Evolutionary conservation across 2,797 vertebrate genomes (phyloP), one percentile per base, ranked within the genome.

Genomic region (Karalla daura): DNA sequence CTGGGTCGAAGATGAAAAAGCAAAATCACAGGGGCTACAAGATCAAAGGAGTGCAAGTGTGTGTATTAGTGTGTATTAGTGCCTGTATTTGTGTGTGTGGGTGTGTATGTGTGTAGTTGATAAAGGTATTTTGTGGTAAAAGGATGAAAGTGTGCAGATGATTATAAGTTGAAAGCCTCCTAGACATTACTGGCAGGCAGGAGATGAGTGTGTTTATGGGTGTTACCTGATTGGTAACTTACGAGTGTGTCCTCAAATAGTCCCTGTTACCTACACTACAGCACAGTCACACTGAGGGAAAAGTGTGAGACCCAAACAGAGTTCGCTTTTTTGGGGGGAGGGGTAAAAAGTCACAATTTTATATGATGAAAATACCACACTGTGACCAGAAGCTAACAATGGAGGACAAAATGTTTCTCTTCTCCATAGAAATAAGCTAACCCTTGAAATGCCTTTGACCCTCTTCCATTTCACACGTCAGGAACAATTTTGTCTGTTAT

Each of bases 1-100:
- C 24, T 85, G 71, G 86, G 84, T 86, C 85, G 86, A 76, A 77
- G 81, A 83, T 80, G 74, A 79, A 83, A 75, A 70, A 74, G 74
- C 53, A 65, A 39, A 87, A 69, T 74, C 54, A 69, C 47, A 4
- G n/a, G 61, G 63, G 63, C 64, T 65, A 63, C 27, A 32, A 79
- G 74, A 85, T 79, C 65, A 80, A 76, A 86, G 65, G 45, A 65
- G 70, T 55, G 50, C 6, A 20, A 36, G 58, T 58, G 45, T 60
- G 59, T 71, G 41, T 54, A 18, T 72, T 3, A 18, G 36, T 37
- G 55, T 63, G 44, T 62, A 44, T 64, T 40, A 67, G 33, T 44
- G 20, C 39, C 47, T 46, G 54, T 49, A 44, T 32, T 35, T 27
- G 44, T 55, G 56, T 56, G 43, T 59, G 58, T 70, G 39, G 47